Percentiles rank a stretch among this genome's conserved stretches.
These are phyloP conservation scores for Hirudinaria manillensis DNA, from an alignment of 2,888 invertebrate species.

Conservation along the genomic window DNA sequence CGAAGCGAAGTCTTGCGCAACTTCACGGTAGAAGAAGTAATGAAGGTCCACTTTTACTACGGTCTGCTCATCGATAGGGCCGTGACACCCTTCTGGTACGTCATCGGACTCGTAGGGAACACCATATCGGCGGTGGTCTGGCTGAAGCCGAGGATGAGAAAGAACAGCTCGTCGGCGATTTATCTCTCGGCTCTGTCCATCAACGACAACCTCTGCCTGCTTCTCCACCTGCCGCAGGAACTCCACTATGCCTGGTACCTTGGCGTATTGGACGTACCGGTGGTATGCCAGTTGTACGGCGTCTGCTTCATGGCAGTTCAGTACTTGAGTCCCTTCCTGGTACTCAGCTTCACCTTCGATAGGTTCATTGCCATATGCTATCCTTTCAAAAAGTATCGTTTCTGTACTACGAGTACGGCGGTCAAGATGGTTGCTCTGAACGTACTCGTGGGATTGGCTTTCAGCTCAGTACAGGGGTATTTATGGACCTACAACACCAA, in stretches of 20 bases:
- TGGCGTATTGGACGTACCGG: constrained; percentile 43
- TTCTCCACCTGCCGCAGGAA: constrained; percentile 49
- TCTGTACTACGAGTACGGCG: constrained; percentile 49
- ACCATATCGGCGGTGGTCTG: constrained; percentile 50
- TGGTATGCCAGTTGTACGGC: constrained; percentile 49
- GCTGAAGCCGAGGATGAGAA: constrained; percentile 47
- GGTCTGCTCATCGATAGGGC: constrained; percentile 46
- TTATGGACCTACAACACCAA: constrained; percentile 14
- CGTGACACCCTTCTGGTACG: constrained; percentile 50
- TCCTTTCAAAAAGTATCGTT: constrained; percentile 46
- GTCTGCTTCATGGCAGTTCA: constrained; percentile 47
- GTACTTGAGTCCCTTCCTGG: constrained; percentile 50
- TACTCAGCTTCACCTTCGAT: constrained; percentile 53
- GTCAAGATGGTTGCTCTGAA: constrained; percentile 34
- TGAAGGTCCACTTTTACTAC: constrained; percentile 42
- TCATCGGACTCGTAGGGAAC: constrained; percentile 50
- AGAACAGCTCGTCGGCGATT: constrained; percentile 51
- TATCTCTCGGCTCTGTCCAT: constrained; percentile 51
- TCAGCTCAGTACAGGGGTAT: constrained; percentile 15
- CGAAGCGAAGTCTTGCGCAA: neutral
- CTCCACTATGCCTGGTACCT: constrained; percentile 50
- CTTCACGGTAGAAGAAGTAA: constrained; percentile 48
- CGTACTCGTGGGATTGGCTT: neutral
- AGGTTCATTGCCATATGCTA: constrained; percentile 47
- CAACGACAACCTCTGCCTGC: constrained; percentile 46